Conservation (phyloP, 2,797 vertebrate genomes). For the Chrysolophus pictus region DNA sequence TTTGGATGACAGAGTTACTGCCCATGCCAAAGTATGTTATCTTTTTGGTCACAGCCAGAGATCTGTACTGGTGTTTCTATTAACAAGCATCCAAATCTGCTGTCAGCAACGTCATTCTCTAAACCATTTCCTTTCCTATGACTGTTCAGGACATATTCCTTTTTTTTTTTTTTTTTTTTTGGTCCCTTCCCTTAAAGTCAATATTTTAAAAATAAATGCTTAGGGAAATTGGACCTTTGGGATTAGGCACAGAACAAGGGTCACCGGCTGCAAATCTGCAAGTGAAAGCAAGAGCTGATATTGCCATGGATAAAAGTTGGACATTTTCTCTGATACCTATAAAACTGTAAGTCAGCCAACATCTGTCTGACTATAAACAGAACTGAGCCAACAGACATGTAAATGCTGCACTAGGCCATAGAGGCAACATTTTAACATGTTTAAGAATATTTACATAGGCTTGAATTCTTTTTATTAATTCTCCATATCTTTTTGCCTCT, state of each 20-base stretch:
- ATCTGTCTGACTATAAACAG: neutral
- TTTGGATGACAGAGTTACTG: neutral
- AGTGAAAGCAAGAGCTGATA: neutral
- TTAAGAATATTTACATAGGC: neutral
- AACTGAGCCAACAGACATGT: neutral
- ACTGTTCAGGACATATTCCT: neutral
- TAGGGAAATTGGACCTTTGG: neutral
- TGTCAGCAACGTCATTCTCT: neutral
- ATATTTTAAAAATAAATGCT: constrained; percentile 20
- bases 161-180: neutral
- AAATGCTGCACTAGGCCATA: neutral
- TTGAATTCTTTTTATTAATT: neutral
- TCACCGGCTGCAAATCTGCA: neutral
- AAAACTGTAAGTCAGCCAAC: neutral
- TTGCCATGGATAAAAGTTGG: neutral
- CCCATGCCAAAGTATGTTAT: neutral
- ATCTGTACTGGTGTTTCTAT: neutral
- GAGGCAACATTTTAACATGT: neutral
- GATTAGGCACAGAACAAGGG: neutral
- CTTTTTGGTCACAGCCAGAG: neutral
- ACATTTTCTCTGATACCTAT: neutral
- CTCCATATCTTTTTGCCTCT: neutral
- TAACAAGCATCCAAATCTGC: neutral
- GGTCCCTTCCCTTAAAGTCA: neutral
- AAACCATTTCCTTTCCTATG: neutral